Evolutionary conservation across 2,888 invertebrate species (phyloP), one percentile per base, ranked within the genome.

Genomic region (Drosophila buzzatii): DNA sequence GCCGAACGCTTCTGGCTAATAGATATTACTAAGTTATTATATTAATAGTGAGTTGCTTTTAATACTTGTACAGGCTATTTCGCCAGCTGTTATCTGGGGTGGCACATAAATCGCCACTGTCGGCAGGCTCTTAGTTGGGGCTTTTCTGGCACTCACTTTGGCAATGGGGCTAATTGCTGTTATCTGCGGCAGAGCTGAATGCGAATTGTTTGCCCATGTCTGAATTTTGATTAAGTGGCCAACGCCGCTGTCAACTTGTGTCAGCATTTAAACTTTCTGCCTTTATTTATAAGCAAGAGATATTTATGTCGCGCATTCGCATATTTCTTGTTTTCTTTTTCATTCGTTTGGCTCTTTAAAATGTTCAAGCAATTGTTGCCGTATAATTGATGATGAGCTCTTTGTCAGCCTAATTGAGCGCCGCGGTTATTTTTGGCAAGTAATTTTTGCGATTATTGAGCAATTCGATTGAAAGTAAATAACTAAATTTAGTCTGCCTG

Each of bases 11-110:
- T 71, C 79, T 75, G 73, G 70, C 66, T 75, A 85, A 85, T 90
- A 82, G 85, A 82, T 86, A 88, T 85, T 82, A 88, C 90, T 81
- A 88, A 85, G 73, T 81, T 88, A 82, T 88, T 88, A 82, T 90
- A 79, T 88, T 81, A 85, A 85, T 85, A 85, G 89, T 82, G 77
- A 71, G 81, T 68, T 63, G 83, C 81, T 89, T 86, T 84, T 88
- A 88, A 90, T 76, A 70, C 89, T 71, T 81, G 85, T 87, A 76
- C 73, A 73, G 79, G 53, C 82, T 70, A 89, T 83, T 82, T 80
- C 65, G 64, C 70, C 60, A 57, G 45, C 44, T 63, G 68, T 83
- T 86, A 82, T 82, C 87, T 79, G 23, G 57, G 10, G 1, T 31
- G 16, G 47, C 67, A 69, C 33, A 75, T 70, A 79, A 74, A 88